phyloP scores from a whole-genome alignment of 2,888 invertebrate genomes.

The Leptinotarsa tumamoca region DNA sequence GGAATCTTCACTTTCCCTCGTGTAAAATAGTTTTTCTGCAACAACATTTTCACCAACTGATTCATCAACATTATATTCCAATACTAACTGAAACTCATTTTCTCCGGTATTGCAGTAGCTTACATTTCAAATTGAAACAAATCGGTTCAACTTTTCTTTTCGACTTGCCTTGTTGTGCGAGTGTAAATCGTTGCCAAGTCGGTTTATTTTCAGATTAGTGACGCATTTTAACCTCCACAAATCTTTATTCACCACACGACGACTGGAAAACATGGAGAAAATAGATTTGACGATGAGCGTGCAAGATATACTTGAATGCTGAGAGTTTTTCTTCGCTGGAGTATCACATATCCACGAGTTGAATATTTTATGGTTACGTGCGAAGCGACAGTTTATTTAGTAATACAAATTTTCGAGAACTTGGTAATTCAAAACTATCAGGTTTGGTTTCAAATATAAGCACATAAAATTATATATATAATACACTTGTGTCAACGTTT shows the following conservation, averaged over 20 bases:
- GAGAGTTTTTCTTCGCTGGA: not conserved
- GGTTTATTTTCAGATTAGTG: slow-evolving; percentile 57
- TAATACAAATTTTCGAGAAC: not conserved
- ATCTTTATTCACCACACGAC: slow-evolving; percentile 37
- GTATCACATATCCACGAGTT: not conserved
- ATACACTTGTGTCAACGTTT: too few species aligned
- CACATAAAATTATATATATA: too few species aligned
- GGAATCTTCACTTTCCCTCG: too few species aligned
- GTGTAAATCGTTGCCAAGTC: slow-evolving; percentile 55
- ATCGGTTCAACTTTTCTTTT: slow-evolving; percentile 33
- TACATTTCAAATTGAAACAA: slow-evolving; percentile 7
- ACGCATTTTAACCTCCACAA: slow-evolving; percentile 56
- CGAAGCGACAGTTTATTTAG: not conserved
- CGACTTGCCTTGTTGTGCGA: slow-evolving; percentile 43
- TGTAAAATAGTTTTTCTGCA: too few species aligned
- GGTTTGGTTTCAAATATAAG: too few species aligned
- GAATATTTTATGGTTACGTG: not conserved
- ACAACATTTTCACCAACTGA: too few species aligned
- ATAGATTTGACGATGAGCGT: slow-evolving; percentile 36
- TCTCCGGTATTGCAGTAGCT: not conserved
- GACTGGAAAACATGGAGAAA: slow-evolving; percentile 41
- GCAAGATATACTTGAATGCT: slow-evolving; percentile 18
- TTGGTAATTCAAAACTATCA: too few species aligned
- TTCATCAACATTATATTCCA: too few species aligned
- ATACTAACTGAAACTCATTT: not conserved